phyloP scores from a whole-genome alignment of 92 coral and sea anemone genomes.

The Zoanthus solanderi region DNA sequence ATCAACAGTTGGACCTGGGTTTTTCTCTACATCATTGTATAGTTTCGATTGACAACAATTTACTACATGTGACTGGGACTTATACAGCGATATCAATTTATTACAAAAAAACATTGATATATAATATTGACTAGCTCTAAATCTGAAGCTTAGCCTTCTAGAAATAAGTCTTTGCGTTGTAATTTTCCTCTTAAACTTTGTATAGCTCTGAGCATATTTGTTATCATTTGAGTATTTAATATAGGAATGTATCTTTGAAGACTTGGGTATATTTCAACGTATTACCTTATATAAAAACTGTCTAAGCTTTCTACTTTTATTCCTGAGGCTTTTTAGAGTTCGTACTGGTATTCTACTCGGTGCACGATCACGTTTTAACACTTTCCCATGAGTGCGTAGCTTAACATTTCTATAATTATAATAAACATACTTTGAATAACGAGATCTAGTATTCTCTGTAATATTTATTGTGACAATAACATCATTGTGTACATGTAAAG shows the following conservation, averaged over 20 bases:
- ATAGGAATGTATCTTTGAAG: conserved; percentile 30
- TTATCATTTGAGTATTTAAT: conserved; percentile 1
- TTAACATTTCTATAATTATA: no score
- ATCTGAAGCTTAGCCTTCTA: conserved; percentile 7
- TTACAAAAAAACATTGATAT: conserved; percentile 21
- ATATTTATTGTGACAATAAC: background rate
- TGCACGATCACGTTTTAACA: background rate
- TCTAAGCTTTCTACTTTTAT: conserved; percentile 30
- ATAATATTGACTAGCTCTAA: conserved; percentile 9
- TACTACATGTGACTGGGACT: conserved; percentile 23
- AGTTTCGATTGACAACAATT: background rate
- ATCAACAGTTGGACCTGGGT: conserved; percentile 24
- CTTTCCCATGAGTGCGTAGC: background rate
- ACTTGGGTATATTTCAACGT: conserved; percentile 32
- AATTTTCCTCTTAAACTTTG: conserved; percentile 19
- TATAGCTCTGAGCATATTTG: conserved; percentile 2
- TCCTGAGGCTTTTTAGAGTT: background rate
- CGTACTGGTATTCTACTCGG: conserved; percentile 19
- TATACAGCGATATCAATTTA: conserved; percentile 20
- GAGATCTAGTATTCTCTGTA: background rate
- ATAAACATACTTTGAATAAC: no score
- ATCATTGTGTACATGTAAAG: conserved; percentile 23
- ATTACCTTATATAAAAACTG: conserved; percentile 6
- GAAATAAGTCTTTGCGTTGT: conserved; percentile 17
- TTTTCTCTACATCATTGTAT: conserved; percentile 19